Base-by-base conservation (phyloP, 2,113 vertebrate genomes). In the western clawed frog (Xenopus tropicalis) region DNA sequence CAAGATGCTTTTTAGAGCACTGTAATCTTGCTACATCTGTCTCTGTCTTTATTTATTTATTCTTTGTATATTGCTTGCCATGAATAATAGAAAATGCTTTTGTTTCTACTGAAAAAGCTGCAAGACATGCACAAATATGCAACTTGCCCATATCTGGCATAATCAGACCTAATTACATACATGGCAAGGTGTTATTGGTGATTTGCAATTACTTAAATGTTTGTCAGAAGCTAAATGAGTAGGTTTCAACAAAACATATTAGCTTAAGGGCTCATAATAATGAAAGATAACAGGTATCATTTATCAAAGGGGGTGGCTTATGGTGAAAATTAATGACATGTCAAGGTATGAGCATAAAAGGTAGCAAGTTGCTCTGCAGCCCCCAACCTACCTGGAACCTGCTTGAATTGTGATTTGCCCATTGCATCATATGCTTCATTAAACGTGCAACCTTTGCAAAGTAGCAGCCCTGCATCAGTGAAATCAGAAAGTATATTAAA, bases 31-130 rank as follows among this genome's bases (percentile, higher is more conserved):
- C 29, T 29, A 29, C n/a, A 29, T 29, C 24, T 20, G 62, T 29
- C 24, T 20, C 9, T 65, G 37, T 20, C 44, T 46, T 46, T 14
- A 46, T 14, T 70, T 70, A 70, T 59, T 70, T 59, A 70, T 70
- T 70, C 25, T 59, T 70, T 48, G 19, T 44, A 29, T 56, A 57
- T 69, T 13, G 52, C 37, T 6, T 16, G 14, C 17, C 20, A 70
- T 46, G 56, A 59, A 61, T 59, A 70, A 70, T 70, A 37, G 56
- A 70, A 29, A 11, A 24, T 61, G 9, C n/a, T 11, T 17, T 29
- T 42, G 16, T 58, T 25, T 10, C 25, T 12, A 19, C 67, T 10
- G 19, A 42, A 43, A 20, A 43, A 20, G 21, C 17, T 19, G 21
- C 17, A n/a, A 20, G 8, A n/a, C n/a, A n/a, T n/a, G 8, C 9